A percentile compares a stretch with the other conserved stretches of the same genome.
phyloP scores from a whole-genome alignment of 2,888 invertebrate genomes.

The Mythimna lalbum region DNA sequence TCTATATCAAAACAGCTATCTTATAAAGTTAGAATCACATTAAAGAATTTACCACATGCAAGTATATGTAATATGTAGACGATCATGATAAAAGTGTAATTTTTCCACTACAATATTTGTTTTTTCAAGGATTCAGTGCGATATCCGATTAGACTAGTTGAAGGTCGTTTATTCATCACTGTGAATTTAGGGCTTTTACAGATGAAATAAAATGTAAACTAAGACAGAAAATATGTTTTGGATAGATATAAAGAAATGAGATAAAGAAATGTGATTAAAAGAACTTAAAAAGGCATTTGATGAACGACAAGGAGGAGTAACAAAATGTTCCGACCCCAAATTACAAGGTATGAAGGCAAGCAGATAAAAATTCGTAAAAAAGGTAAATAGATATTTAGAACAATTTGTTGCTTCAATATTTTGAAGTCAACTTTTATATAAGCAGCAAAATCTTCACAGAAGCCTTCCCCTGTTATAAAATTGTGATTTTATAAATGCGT shows the following conservation, averaged over 20 bases:
- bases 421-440: neutral
- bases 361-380: neutral
- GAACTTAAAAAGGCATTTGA: neutral
- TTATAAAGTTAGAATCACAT: conserved; percentile 15
- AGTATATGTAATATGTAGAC: conserved; percentile 10
- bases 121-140: conserved; percentile 28
- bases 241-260: neutral
- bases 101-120: conserved; percentile 43
- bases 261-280: neutral
- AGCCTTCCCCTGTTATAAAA: neutral
- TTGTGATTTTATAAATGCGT: neutral
- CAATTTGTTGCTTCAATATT: neutral
- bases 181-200: neutral
- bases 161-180: conserved; percentile 32
- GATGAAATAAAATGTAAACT: too few species aligned
- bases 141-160: conserved; percentile 40
- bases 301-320: neutral
- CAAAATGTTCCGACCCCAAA: too few species aligned
- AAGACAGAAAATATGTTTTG: too few species aligned
- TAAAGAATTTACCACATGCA: conserved; percentile 30
- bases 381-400: too few species aligned
- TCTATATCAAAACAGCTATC: conserved; percentile 28
- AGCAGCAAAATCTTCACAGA: neutral
- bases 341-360: neutral
- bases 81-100: conserved; percentile 38